Percentiles rank a stretch among this genome's conserved stretches.
phyloP scores from a whole-genome alignment of 2,113 vertebrate species.

The Gallinago undulata region DNA sequence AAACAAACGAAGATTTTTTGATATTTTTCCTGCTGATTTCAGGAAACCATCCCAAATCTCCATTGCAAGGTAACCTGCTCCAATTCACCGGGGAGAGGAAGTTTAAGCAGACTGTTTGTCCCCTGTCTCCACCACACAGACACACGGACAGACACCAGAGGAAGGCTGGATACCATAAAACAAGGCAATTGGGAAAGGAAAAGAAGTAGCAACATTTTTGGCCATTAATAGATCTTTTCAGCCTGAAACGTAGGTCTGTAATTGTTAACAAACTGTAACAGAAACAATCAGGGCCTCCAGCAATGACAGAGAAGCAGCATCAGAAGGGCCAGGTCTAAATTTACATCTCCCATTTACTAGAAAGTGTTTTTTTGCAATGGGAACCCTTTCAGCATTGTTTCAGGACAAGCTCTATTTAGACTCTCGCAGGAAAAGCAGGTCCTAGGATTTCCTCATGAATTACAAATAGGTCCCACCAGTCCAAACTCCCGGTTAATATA shows the following conservation, averaged over 20 bases:
- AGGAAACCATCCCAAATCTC: slow-evolving; percentile 67
- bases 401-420: neutral
- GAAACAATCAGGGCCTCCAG: slow-evolving; percentile 16
- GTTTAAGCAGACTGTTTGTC: slow-evolving; percentile 38
- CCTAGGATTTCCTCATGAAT: slow-evolving; percentile 36
- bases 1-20: neutral
- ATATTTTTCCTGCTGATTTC: slow-evolving; percentile 53
- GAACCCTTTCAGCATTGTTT: slow-evolving; percentile 52
- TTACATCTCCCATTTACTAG: slow-evolving; percentile 23
- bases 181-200: neutral
- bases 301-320: neutral
- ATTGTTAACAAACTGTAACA: neutral
- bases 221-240: slow-evolving; percentile 20
- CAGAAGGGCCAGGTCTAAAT: slow-evolving; percentile 21
- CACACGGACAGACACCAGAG: neutral
- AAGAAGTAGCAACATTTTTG: neutral
- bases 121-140: neutral
- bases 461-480: slow-evolving; percentile 20
- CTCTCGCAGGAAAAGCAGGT: slow-evolving; percentile 52
- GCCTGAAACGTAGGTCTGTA: neutral
- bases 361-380: neutral
- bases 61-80: neutral
- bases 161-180: neutral
- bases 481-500: neutral
- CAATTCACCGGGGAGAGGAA: slow-evolving; percentile 53